Percentiles rank a stretch among this genome's conserved stretches.
Evolutionary conservation across 2,888 invertebrate genomes (phyloP).

Genomic region (Sesamia inferens): DNA sequence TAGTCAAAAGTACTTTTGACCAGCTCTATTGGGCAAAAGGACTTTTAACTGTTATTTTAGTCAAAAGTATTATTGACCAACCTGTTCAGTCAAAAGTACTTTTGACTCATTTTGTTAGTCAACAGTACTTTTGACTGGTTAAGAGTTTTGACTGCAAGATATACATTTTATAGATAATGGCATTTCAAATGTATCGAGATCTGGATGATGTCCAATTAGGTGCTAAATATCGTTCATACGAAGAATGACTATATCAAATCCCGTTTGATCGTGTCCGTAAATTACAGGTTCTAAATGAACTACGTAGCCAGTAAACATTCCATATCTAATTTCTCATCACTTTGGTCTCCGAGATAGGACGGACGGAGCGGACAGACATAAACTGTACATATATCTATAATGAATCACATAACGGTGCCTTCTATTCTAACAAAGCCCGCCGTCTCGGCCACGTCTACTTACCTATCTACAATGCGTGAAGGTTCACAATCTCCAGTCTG

Average conservation of each 20-base stretch:
- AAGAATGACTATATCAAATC: slow-evolving; percentile 41
- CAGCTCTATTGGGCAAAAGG: too few relatives aligned
- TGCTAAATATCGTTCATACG: slow-evolving; percentile 31
- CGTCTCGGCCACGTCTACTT: slow-evolving; percentile 79
- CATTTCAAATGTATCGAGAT: slow-evolving; percentile 38
- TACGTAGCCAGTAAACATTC: slow-evolving; percentile 55
- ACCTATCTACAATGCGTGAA: slow-evolving; percentile 71
- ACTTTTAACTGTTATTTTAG: too few relatives aligned
- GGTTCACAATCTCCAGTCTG: slow-evolving; percentile 67
- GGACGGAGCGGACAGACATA: slow-evolving; percentile 52
- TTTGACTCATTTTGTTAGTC: too few relatives aligned
- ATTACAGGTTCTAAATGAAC: slow-evolving; percentile 44
- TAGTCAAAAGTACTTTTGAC: too few relatives aligned
- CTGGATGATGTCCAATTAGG: slow-evolving; percentile 48
- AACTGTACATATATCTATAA: slow-evolving; percentile 48
- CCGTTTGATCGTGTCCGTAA: slow-evolving; percentile 39
- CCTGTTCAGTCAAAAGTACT: too few relatives aligned
- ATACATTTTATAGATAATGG: slow-evolving; percentile 44
- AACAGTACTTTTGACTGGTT: too few relatives aligned
- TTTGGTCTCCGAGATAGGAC: slow-evolving; percentile 55
- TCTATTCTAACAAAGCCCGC: slow-evolving; percentile 71
- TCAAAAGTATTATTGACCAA: too few relatives aligned
- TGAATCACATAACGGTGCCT: slow-evolving; percentile 75
- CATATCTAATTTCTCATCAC: slow-evolving; percentile 60
- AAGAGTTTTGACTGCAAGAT: too few relatives aligned